phyloP scores from a whole-genome alignment of 1,140 invertebrate species.

The Phocides pigmalion region DNA sequence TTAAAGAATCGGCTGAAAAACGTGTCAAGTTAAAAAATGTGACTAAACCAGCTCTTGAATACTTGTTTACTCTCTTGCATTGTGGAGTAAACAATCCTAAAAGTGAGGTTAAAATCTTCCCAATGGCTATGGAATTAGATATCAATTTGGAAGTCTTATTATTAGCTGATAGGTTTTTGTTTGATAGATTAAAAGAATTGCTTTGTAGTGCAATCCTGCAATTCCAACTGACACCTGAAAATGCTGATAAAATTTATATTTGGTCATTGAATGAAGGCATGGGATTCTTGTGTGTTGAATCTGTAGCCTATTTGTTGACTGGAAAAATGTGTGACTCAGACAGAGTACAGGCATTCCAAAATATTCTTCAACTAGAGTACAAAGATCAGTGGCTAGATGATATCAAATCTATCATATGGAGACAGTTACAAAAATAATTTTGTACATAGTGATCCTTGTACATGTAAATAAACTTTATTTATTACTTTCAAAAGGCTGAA shows the following conservation, averaged over 20 bases:
- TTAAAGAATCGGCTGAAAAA: constrained; percentile 86
- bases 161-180: constrained; percentile 86
- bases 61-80: constrained; percentile 82
- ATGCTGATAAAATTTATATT: constrained; percentile 82
- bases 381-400: constrained; percentile 80
- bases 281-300: constrained; percentile 84
- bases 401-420: constrained; percentile 70
- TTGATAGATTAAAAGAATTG: constrained; percentile 84
- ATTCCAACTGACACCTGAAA: constrained; percentile 72
- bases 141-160: constrained; percentile 87
- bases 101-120: constrained; percentile 65
- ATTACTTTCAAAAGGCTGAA: constrained; percentile 3
- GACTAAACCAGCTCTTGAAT: constrained; percentile 83
- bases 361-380: constrained; percentile 72
- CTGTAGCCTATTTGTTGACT: constrained; percentile 82
- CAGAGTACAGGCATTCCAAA: constrained; percentile 63
- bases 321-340: constrained; percentile 73
- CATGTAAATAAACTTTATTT: constrained; percentile 4
- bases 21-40: constrained; percentile 84
- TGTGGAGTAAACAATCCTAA: constrained; percentile 77
- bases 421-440: constrained; percentile 60
- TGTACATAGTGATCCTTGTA: too few relatives aligned
- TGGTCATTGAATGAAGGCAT: constrained; percentile 85
- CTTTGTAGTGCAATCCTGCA: constrained; percentile 84
- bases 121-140: constrained; percentile 79